These are phyloP conservation scores for Bugulina stolonifera DNA, from an alignment of 2,888 invertebrate genomes.

Conservation along the genomic window DNA sequence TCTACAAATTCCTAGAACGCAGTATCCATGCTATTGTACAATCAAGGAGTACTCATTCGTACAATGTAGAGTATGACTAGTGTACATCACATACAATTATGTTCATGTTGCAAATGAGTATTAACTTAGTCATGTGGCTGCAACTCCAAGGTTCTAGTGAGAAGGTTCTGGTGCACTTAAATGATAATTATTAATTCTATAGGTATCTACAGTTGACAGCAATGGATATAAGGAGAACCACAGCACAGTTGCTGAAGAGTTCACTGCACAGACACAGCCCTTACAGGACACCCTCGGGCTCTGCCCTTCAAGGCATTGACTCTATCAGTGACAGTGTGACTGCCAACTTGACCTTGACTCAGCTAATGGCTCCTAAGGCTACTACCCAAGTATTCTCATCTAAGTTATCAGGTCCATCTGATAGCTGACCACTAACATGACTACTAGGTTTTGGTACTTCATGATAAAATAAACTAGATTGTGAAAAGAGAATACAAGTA, in stretches of 20 bases:
- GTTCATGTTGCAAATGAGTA: too few species aligned
- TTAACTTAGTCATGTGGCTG: too few species aligned
- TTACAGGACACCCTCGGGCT: neutral
- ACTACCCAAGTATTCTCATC: neutral
- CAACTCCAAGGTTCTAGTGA: too few species aligned
- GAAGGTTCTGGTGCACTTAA: too few species aligned
- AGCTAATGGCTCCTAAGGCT: constrained; percentile 18
- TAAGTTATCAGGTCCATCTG: neutral
- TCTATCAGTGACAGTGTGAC: neutral
- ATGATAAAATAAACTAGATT: too few species aligned
- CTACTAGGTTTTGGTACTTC: too few species aligned
- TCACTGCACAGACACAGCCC: neutral
- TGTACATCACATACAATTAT: too few species aligned
- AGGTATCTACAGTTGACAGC: constrained; percentile 14
- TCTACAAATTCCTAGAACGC: too few species aligned
- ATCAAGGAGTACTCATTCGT: too few species aligned
- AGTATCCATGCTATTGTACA: too few species aligned
- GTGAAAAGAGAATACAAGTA: too few species aligned
- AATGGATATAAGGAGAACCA: constrained; percentile 9
- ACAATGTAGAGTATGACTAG: too few species aligned
- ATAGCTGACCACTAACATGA: neutral
- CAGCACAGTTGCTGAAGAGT: constrained; percentile 1
- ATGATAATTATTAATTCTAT: neutral
- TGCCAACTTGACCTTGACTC: neutral
- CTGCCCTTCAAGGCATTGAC: neutral